Evolutionary conservation across 2,888 invertebrate genomes (phyloP), one percentile per base, ranked within the genome.

Genomic region (Nesidiocoris tenuis): DNA sequence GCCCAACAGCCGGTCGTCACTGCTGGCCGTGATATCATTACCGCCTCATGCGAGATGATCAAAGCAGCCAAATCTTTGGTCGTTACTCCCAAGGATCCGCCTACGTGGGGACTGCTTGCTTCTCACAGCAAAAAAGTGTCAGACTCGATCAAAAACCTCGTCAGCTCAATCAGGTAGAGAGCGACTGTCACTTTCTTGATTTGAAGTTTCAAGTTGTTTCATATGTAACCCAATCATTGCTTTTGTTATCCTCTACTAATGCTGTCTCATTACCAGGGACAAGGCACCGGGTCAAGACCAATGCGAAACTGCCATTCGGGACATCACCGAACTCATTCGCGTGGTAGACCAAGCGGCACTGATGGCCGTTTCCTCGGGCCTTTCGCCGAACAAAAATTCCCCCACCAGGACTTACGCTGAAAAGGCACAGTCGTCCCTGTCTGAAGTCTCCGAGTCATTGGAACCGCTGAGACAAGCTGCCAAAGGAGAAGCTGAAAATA

Each of bases 281-380:
- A 94, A 94, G 81, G 96, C 98, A 0, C 98, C 98, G 0, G 98
- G 98, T 0, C 97, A 98, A 84, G 90, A 91, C 2, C 98, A 99
- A 84, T 96, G 98, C 83, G 92, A 94, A 63, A 87, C 88, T 0
- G 94, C 94, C 0, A 87, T 96, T 56, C 91, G 94, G 54, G 89
- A 90, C 0, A 85, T 98, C 7, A 90, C 88, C 79, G 87, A 87
- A 0, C 90, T 91, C 80, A 90, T 95, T 3, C 88, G 93, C 0
- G 91, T 92, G 71, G 85, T 98, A 74, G 96, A 98, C 84, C 91
- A 93, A 78, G 93, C 93, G 0, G 91, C 93, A 1, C 86, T 98
- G 82, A 91, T 93, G 76, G 94, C 95, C 0, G 92, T 95, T n/a
- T 91, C 91, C 0, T 93, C 94, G 82, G 91, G 90, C 54, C 84